Base-by-base conservation (phyloP, 2,113 vertebrate species). In the Scolopax mira region DNA sequence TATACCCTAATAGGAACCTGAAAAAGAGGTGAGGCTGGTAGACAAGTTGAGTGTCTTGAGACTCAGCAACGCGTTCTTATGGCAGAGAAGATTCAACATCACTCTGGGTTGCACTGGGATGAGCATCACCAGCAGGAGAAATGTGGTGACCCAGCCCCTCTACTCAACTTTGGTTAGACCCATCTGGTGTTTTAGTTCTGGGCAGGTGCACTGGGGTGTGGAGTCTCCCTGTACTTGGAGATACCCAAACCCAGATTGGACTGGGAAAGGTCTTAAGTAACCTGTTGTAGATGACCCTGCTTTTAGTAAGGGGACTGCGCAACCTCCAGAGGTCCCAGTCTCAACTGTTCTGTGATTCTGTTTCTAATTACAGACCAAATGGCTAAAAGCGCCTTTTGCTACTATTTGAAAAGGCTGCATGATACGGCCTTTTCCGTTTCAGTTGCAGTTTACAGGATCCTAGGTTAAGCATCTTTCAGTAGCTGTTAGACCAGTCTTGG, bases 401-500 rank as follows among this genome's bases (percentile, higher is more conserved):
- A 2, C 23, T 70, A 2, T 37, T 31, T 48, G 77, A 21, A 49
- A 57, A 79, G 24, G 30, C 35, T 60, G 77, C 79, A 60, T 62
- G 81, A 74, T 89, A 15, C 4, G 1, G 22, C 19, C 79, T 17
- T 77, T 66, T n/a, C 28, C 30, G 28, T n/a, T 82, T 77, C 67
- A 39, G 11, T 3, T 66, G 28, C 14, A 61, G n/a, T 19, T 86
- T 51, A 30, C 37, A n/a, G 42, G 42, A 73, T 93, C 41, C 28
- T 41, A 30, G 28, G 11, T 80, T 21, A 57, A 86, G 67, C 57
- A 46, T 65, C 65, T 88, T 69, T 77, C 42, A 25, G 61, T 48
- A 90, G 90, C 58, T 92, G 82, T 92, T 81, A 72, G 69, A 95
- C 92, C 79, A 86, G 93, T 92, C 88, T 16, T 57, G 31, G 54